Conservation (phyloP, 2,113 vertebrate genomes). For the Deroptyus accipitrinus region DNA sequence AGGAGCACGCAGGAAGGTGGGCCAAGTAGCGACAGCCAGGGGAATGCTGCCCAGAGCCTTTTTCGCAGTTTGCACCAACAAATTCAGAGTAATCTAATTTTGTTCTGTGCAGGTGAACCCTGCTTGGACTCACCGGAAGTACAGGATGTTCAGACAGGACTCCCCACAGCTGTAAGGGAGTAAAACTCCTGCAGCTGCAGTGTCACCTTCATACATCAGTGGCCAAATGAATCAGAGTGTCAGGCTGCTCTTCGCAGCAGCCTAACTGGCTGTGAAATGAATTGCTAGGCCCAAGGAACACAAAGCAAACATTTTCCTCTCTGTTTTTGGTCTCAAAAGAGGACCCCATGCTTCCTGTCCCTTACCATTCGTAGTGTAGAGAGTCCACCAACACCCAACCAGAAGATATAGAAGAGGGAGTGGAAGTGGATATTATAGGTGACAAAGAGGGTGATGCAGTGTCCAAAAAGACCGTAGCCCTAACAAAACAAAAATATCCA, state of each 20-base stretch:
- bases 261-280: neutral
- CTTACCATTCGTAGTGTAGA: constrained; percentile 96
- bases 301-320: neutral
- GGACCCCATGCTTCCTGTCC: neutral
- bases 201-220: neutral
- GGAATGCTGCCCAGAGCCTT: neutral
- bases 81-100: neutral
- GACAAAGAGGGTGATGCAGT: constrained; percentile 92
- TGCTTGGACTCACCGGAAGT: neutral
- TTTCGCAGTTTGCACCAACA: neutral
- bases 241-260: neutral
- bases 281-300: neutral
- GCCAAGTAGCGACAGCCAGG: neutral
- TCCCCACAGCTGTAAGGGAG: neutral
- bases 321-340: neutral
- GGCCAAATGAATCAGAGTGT: neutral
- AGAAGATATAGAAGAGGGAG: constrained; percentile 94
- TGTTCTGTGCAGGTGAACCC: neutral
- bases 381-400: constrained; percentile 90
- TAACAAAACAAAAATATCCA: constrained; percentile 50
- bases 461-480: constrained; percentile 97
- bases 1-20: neutral
- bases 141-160: neutral
- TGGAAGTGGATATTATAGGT: constrained; percentile 98
- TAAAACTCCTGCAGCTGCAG: neutral